A percentile compares a stretch with the other conserved stretches of the same genome.
Evolutionary conservation across 2,888 invertebrate genomes (phyloP).

Genomic region (Scrobipalpa costella): DNA sequence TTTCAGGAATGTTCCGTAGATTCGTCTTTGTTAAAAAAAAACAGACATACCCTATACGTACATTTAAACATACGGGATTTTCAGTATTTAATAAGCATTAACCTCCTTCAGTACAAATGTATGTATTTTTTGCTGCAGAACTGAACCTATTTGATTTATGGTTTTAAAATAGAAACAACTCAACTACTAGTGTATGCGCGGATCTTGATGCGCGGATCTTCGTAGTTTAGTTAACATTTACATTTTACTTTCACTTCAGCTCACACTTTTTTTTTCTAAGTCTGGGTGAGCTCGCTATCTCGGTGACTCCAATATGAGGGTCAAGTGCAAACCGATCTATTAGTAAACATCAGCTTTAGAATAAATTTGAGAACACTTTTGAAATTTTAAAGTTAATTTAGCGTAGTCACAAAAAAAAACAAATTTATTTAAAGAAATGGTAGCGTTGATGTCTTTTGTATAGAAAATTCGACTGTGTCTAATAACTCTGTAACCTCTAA

Average conservation of each 20-base stretch:
- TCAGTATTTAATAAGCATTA: too few species aligned
- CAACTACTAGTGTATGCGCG: neutral
- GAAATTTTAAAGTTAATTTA: too few species aligned
- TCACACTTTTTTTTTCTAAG: slow-evolving; percentile 1
- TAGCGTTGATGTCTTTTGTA: slow-evolving; percentile 8
- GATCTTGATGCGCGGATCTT: slow-evolving; percentile 1
- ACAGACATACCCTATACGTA: too few species aligned
- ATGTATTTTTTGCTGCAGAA: neutral
- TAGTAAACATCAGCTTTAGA: neutral
- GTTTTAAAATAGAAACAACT: neutral
- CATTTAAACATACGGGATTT: too few species aligned
- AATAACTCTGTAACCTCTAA: too few species aligned
- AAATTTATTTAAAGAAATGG: neutral
- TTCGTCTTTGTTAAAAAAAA: too few species aligned
- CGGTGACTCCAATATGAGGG: neutral
- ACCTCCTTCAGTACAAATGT: neutral
- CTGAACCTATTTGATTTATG: neutral
- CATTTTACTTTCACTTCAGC: slow-evolving; percentile 5
- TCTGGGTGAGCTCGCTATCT: neutral
- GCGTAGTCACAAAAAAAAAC: too few species aligned
- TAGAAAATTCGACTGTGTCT: neutral
- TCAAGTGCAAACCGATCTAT: neutral
- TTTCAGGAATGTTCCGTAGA: too few species aligned
- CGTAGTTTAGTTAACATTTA: neutral
- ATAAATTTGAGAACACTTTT: neutral